Base-by-base conservation (phyloP, 2,888 invertebrate species). In the Ptychoptera albimana region DNA sequence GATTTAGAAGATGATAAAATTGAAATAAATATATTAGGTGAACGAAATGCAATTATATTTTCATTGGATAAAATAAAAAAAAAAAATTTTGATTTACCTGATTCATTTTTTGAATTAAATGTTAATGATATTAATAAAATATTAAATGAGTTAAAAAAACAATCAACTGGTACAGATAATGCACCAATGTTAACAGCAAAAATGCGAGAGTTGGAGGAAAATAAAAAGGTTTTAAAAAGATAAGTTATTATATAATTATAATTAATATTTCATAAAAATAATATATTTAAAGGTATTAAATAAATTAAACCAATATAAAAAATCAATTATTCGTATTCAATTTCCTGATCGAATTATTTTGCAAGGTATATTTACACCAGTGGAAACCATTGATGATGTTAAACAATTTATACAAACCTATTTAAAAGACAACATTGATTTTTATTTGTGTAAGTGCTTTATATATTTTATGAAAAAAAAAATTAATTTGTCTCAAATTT, bases 31-130 rank as follows among this genome's bases (percentile, higher is more conserved):
- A 53, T 85, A 83, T 60, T 82, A 55, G 82, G 84, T 39, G 72
- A 74, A 46, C 74, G 83, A 50, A 80, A 81, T 60, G 86, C 87
- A 2, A 68, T 88, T 51, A 66, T 79, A 15, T 89, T 82, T 59
- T 77, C 75, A 48, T 58, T 73, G 42, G 71, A 72, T 56, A 23
- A 23, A 23, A 23, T 23, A 23, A 23, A 23, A 23, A 23, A 23
- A 7, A 23, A 23, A 23, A 23, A 42, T 35, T 79, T 82, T 42
- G 84, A 88, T 45, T 63, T 82, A 34, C 81, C 84, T 1, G 91
- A 93, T 62, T 83, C 84, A 42, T 94, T 93, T 62, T 94, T 84
- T 60, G 85, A 91, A 49, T 64, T 92, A 37, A 86, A 86, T 2
- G 72, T 86, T 37, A 75, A 79, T 46, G 94, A 94, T 69, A 78